These are phyloP conservation scores for Serilophus lunatus DNA, from an alignment of 2,113 vertebrate genomes.

Conservation along the genomic window DNA sequence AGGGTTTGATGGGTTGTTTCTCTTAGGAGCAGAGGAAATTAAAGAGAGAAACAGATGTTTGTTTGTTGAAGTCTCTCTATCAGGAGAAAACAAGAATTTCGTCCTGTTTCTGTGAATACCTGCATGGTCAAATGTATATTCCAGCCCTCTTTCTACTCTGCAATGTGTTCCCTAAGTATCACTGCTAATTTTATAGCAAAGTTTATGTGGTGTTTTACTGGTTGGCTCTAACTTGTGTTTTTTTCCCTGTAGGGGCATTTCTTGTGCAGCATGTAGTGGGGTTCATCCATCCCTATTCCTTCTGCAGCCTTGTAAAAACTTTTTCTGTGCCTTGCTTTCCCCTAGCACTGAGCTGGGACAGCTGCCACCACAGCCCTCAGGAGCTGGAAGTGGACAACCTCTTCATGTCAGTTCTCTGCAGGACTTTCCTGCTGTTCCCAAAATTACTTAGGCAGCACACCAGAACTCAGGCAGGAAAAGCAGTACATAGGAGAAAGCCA, in stretches of 20 bases:
- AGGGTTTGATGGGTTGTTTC: background rate
- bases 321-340: background rate
- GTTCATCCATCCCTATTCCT: background rate
- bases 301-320: background rate
- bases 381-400: background rate
- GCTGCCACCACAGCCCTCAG: rapidly evolving
- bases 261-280: rapidly evolving
- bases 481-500: background rate
- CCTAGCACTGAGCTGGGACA: background rate
- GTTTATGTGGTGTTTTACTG: background rate
- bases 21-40: background rate
- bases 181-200: background rate
- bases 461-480: background rate
- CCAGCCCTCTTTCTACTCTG: background rate
- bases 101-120: background rate
- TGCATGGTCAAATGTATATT: background rate
- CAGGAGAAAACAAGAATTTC: background rate
- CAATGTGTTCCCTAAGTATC: background rate
- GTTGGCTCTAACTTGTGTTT: background rate
- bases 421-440: background rate
- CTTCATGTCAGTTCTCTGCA: background rate
- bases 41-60: background rate
- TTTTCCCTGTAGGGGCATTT: background rate
- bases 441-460: background rate
- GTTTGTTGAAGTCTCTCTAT: background rate